These are phyloP conservation scores for Bos indicus DNA, from an alignment of 2,113 vertebrate species.

Conservation along the genomic window DNA sequence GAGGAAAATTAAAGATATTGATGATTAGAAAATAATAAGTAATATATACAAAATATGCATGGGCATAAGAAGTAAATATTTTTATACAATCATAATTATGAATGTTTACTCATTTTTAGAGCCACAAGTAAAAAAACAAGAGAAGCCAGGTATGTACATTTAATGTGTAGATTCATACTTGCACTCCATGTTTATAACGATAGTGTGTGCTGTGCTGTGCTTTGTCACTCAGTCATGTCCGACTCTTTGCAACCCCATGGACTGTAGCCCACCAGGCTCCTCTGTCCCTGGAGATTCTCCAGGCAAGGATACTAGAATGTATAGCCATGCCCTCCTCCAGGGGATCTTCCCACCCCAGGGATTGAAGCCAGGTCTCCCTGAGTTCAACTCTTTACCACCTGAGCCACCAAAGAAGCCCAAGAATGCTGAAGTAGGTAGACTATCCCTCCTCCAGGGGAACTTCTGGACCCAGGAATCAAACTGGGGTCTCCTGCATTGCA, in stretches of 20 bases:
- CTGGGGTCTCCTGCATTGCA: not conserved
- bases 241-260: not conserved
- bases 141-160: slow-evolving; percentile 48
- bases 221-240: not conserved
- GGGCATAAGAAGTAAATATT: not conserved
- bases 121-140: slow-evolving; percentile 47
- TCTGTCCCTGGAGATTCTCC: not conserved
- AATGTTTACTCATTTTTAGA: slow-evolving; percentile 45
- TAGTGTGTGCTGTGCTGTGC: not conserved
- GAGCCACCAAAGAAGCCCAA: not conserved
- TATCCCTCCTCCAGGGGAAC: not conserved
- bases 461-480: not conserved
- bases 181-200: not conserved
- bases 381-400: not conserved
- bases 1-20: not conserved
- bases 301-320: not conserved
- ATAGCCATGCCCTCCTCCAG: not conserved
- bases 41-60: not conserved
- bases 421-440: not conserved
- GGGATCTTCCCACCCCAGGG: not conserved
- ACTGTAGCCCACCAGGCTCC: not conserved
- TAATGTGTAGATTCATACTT: not conserved
- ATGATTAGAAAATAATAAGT: not conserved
- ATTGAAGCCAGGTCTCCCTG: not conserved
- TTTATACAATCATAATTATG: not conserved